Percentiles rank a stretch among this genome's conserved stretches.
Conservation (phyloP, 92 coral and sea anemone species). For the Hydrozoanthus gracilis region DNA sequence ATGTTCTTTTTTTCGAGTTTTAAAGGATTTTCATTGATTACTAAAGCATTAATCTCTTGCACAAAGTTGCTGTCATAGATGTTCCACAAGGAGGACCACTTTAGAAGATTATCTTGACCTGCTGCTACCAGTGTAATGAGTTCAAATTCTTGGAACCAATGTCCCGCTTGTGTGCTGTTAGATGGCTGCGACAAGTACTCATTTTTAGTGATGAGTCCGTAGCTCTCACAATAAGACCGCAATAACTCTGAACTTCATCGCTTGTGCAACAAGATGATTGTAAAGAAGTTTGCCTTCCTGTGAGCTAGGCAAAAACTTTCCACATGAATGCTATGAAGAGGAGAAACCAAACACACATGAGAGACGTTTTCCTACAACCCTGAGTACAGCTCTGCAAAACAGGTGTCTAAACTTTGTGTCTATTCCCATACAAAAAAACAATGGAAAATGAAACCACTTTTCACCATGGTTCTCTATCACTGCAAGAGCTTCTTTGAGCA, state of each 20-base stretch:
- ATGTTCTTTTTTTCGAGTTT: not conserved
- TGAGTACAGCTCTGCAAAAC: constrained; percentile 34
- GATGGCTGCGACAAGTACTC: not conserved
- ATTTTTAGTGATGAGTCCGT: constrained; percentile 5
- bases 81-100: constrained; percentile 32
- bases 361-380: constrained; percentile 17
- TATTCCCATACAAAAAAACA: constrained; percentile 40
- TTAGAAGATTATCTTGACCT: constrained; percentile 7
- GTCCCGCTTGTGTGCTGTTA: constrained; percentile 11
- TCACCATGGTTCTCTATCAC: not conserved
- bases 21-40: not conserved
- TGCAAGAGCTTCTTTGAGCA: not conserved
- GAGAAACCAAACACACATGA: not conserved
- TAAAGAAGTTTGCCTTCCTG: not conserved
- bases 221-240: not conserved
- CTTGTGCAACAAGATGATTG: not conserved
- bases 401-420: constrained; percentile 35
- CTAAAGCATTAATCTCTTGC: constrained; percentile 19
- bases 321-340: not conserved
- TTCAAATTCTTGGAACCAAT: constrained; percentile 17
- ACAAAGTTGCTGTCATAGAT: constrained; percentile 18
- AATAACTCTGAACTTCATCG: not conserved
- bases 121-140: constrained; percentile 21
- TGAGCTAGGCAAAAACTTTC: too few species aligned
- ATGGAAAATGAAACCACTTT: constrained; percentile 20